Conservation (phyloP, 2,113 vertebrate genomes). For the Anguilla japonica region DNA sequence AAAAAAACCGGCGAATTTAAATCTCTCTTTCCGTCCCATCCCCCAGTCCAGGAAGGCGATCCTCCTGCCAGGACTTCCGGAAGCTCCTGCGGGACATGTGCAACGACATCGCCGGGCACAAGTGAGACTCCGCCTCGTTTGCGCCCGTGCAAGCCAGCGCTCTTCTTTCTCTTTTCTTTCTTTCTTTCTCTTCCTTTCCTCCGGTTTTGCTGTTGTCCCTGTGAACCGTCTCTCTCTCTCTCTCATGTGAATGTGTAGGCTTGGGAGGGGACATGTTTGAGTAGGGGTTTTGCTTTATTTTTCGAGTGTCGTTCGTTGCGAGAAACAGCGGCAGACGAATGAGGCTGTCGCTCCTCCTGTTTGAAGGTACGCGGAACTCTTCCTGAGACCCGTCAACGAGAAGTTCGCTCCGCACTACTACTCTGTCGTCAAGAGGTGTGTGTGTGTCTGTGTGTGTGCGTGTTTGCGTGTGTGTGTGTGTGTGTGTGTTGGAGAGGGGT, state of each 20-base stretch:
- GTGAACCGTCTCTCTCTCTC: too few relatives aligned
- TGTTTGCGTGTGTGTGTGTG: too few relatives aligned
- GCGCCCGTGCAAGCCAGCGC: too few relatives aligned
- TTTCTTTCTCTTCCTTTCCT: too few relatives aligned
- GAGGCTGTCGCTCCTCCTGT: background rate
- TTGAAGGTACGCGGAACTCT: background rate
- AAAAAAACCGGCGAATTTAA: background rate
- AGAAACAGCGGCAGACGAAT: background rate
- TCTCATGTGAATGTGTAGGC: too few relatives aligned
- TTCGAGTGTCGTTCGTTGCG: too few relatives aligned
- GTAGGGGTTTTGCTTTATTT: too few relatives aligned
- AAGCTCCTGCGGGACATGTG: conserved; percentile 6
- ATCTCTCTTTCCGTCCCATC: conserved; percentile 13
- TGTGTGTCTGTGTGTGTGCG: background rate
- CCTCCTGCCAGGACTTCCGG: background rate
- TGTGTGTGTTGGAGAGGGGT: too few relatives aligned
- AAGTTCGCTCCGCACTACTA: conserved; percentile 10
- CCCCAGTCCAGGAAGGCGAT: conserved; percentile 40
- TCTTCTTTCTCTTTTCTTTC: too few relatives aligned
- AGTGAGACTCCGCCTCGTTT: background rate
- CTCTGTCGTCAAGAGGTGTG: conserved; percentile 16
- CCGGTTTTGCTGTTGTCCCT: too few relatives aligned
- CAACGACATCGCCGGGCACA: conserved; percentile 2
- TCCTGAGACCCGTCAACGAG: conserved; percentile 15
- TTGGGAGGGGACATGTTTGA: too few relatives aligned